A percentile compares a stretch with the other conserved stretches of the same genome.
These are phyloP conservation scores for Phodopus roborovskii DNA, from an alignment of 2,113 vertebrate genomes.

Conservation along the genomic window DNA sequence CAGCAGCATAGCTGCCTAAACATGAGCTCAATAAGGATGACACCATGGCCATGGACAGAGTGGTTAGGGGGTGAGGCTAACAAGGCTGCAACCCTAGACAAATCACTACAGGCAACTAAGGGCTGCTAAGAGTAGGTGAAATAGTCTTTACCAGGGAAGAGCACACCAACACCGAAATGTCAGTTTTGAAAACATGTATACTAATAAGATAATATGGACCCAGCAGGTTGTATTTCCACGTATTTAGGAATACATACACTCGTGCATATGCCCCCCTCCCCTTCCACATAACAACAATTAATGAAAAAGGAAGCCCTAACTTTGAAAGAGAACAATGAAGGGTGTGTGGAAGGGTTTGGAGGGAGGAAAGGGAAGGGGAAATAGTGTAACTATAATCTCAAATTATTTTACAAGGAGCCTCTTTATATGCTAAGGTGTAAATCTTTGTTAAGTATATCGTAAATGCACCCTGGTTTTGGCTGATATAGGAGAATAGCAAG, in stretches of 20 bases:
- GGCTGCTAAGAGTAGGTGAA: not conserved
- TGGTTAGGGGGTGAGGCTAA: not conserved
- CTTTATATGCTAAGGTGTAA: slow-evolving; percentile 14
- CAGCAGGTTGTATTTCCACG: not conserved
- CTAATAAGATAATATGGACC: not conserved
- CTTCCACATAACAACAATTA: not conserved
- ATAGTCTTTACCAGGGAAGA: not conserved
- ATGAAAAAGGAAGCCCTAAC: not conserved
- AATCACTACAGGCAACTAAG: not conserved
- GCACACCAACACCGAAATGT: not conserved
- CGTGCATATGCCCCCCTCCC: rapidly evolving
- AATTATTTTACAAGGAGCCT: not conserved
- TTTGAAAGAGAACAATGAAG: not conserved
- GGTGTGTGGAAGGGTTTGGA: not conserved
- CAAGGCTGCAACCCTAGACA: not conserved
- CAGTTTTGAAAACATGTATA: not conserved
- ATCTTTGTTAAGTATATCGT: not conserved
- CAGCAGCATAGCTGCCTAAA: too few relatives aligned
- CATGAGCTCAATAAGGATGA: not conserved
- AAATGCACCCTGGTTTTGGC: not conserved
- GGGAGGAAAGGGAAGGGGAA: not conserved
- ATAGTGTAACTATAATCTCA: not conserved
- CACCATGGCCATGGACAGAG: not conserved
- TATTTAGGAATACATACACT: not conserved
- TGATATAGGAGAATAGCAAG: not conserved